Evolutionary conservation across 2,797 vertebrate genomes (phyloP).

Genomic region (Acanthopagrus latus): DNA sequence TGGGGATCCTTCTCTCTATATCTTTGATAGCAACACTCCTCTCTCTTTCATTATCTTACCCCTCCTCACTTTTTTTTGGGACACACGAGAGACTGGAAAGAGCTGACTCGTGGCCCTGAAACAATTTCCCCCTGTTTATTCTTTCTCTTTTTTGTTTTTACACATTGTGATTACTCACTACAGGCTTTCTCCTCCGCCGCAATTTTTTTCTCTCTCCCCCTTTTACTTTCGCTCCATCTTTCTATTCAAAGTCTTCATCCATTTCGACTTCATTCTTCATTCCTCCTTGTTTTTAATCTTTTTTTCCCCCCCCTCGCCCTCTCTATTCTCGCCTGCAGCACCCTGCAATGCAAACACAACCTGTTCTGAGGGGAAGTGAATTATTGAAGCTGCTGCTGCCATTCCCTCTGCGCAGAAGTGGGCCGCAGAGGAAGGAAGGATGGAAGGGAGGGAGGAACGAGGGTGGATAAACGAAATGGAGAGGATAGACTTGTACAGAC

Average conservation of each 20-base stretch:
- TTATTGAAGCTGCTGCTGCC: conserved; percentile 81
- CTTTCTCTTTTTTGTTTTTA: conserved; percentile 34
- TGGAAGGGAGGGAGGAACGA: conserved; percentile 39
- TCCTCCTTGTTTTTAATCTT: conserved; percentile 78
- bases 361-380: conserved; percentile 83
- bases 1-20: conserved; percentile 16
- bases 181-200: conserved; percentile 28
- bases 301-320: conserved; percentile 63
- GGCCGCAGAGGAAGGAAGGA: conserved; percentile 72
- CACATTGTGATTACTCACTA: conserved; percentile 64
- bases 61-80: conserved; percentile 28
- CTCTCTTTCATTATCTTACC: conserved; percentile 30
- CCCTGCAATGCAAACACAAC: conserved; percentile 85
- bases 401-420: conserved; percentile 76
- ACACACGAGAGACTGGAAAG: conserved; percentile 10
- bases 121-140: conserved; percentile 25
- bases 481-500: conserved; percentile 64
- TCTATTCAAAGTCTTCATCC: conserved; percentile 72
- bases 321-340: conserved; percentile 78
- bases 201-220: background rate
- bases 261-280: conserved; percentile 78
- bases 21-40: conserved; percentile 4
- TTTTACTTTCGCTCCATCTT: conserved; percentile 47
- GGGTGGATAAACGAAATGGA: conserved; percentile 62
- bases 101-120: conserved; percentile 18